Evolutionary conservation across 2,113 vertebrate species (phyloP).

Genomic region (Choloepus hoffmanni): DNA sequence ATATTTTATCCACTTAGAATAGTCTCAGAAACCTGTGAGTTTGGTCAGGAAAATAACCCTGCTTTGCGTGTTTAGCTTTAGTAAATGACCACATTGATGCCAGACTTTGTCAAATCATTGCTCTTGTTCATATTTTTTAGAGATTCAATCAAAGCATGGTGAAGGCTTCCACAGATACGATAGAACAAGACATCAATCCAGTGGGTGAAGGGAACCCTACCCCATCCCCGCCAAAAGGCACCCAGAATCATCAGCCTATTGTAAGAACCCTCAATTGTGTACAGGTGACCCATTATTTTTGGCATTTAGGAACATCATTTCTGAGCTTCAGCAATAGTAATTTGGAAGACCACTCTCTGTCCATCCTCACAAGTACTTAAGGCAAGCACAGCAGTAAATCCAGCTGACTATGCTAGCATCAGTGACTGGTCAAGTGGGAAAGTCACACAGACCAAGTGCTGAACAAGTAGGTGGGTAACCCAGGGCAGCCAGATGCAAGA

Average conservation of each 20-base stretch:
- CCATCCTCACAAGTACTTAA: neutral
- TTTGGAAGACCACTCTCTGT: neutral
- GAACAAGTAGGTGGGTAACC: neutral
- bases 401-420: too few species aligned
- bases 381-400: neutral
- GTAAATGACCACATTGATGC: neutral
- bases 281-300: neutral
- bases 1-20: neutral
- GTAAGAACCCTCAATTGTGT: neutral
- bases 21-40: neutral
- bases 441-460: neutral
- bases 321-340: neutral
- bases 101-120: neutral
- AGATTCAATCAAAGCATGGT: neutral
- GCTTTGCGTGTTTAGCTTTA: neutral
- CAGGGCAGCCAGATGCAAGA: neutral
- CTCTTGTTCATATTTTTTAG: neutral
- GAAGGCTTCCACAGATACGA: neutral
- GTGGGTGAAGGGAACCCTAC: neutral
- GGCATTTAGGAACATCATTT: neutral
- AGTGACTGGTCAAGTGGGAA: neutral
- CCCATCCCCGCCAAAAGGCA: neutral
- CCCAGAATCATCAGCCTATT: neutral
- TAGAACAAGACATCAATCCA: neutral
- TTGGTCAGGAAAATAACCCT: neutral